A percentile compares a stretch with the other conserved stretches of the same genome.
phyloP scores from a whole-genome alignment of 2,797 vertebrate species.

The Danio choprae region DNA sequence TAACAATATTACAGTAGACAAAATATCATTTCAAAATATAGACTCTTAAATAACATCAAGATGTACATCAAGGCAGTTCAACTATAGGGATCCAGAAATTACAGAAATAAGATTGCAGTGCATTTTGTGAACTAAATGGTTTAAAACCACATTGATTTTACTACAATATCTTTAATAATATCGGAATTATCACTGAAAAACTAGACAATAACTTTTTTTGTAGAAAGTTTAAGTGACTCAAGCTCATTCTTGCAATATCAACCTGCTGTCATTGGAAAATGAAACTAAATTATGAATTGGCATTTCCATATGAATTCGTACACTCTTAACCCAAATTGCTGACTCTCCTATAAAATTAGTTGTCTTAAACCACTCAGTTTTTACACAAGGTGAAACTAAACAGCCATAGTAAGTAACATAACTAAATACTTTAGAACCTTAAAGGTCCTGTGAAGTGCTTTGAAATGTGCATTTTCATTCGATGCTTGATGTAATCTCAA shows the following conservation, averaged over 20 bases:
- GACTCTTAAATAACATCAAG: conserved; percentile 10
- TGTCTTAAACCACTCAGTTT: too few relatives aligned
- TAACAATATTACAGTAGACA: background rate
- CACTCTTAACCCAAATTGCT: too few relatives aligned
- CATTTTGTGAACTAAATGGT: background rate
- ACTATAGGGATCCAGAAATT: background rate
- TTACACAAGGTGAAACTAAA: too few relatives aligned
- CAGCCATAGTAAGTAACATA: too few relatives aligned
- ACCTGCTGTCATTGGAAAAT: background rate
- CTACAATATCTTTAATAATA: background rate
- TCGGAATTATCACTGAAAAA: background rate
- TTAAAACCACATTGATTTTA: background rate
- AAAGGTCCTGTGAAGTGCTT: too few relatives aligned
- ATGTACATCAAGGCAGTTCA: conserved; percentile 7
- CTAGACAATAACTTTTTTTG: background rate
- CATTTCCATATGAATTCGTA: background rate
- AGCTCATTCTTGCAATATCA: background rate
- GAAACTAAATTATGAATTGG: background rate
- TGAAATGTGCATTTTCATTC: too few relatives aligned
- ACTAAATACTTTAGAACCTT: too few relatives aligned
- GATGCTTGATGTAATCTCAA: too few relatives aligned
- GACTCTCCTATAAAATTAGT: too few relatives aligned
- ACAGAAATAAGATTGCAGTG: background rate
- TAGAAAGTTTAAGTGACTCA: background rate
- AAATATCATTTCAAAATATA: conserved; percentile 20